Evolutionary conservation across 1,140 invertebrate species (phyloP), one percentile per base, ranked within the genome.

Genomic region (Drosophila fuyamai): DNA sequence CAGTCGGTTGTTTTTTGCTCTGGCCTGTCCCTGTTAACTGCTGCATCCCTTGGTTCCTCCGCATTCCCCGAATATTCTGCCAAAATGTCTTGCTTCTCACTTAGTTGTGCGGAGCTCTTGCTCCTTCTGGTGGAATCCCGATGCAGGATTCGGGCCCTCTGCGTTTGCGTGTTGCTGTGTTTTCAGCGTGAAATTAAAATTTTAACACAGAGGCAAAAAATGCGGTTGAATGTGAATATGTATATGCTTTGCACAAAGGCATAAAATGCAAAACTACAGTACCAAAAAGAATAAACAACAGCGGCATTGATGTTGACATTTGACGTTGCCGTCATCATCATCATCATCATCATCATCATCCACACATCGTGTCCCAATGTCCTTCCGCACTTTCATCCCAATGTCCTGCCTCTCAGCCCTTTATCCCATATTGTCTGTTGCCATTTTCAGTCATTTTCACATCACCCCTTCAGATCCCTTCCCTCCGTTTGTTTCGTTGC

Each of bases 171-270:
- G 66, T 73, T 61, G 79, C 59, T 79, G 76, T 83, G 62, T 79
- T 85, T 86, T 76, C 70, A 86, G 70, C 75, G 82, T 86, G 83
- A 86, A 86, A 86, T 86, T 86, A 86, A 86, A 86, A 86, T 81
- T 71, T 86, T 81, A 79, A 86, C 62, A 71, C 46, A 61, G 61
- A 68, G 53, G 77, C 63, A 79, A 80, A 83, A 88, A 83, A 59
- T 53, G 53, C 51, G 46, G 59, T 62, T 50, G 62, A 36, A 53
- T 41, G 48, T 61, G 48, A 54, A 58, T 46, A 57, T 77, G 47
- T 83, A 47, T 18, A 60, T 41, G 18, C 43, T 51, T 61, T 38
- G 23, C 47, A 77, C 36, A 67, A 53, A 65, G 50, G 59, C 40
- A 53, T 48, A 32, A 47, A 59, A 58, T 55, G 44, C 75, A 71